These are phyloP conservation scores for Leucosticte australis DNA, from an alignment of 2,113 vertebrate species.

Conservation along the genomic window DNA sequence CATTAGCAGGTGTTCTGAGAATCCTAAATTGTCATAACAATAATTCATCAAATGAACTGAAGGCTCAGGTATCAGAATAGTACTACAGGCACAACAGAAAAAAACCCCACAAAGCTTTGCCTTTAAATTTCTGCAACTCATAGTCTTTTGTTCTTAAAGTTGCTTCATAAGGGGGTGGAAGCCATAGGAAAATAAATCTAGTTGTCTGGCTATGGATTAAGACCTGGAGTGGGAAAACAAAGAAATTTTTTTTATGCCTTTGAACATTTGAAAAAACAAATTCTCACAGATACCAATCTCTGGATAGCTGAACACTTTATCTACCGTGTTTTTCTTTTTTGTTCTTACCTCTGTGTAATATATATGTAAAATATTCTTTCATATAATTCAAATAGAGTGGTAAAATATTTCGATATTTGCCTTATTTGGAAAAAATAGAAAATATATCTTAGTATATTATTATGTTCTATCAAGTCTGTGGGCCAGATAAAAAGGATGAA, in stretches of 20 bases:
- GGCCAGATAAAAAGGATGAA: not conserved
- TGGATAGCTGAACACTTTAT: not conserved
- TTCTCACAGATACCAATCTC: not conserved
- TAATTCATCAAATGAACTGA: slow-evolving; percentile 17
- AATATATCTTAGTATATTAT: not conserved
- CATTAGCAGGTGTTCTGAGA: not conserved
- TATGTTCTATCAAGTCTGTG: not conserved
- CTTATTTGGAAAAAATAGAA: not conserved
- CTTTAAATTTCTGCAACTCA: not conserved
- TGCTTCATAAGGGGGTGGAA: not conserved
- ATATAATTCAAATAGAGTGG: not conserved
- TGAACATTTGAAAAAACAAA: not conserved
- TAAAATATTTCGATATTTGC: not conserved
- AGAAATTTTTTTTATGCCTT: not conserved
- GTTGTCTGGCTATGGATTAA: not conserved
- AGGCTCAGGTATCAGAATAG: not conserved
- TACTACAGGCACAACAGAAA: not conserved
- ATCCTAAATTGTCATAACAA: not conserved
- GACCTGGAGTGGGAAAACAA: not conserved
- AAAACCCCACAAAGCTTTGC: not conserved
- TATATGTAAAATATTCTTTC: not conserved
- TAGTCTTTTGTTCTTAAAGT: not conserved
- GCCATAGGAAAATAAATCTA: not conserved
- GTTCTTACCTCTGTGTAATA: not conserved
- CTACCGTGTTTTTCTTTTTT: not conserved